Base-by-base conservation (phyloP, 1,140 invertebrate genomes). In the Acromyrmex echinatior region DNA sequence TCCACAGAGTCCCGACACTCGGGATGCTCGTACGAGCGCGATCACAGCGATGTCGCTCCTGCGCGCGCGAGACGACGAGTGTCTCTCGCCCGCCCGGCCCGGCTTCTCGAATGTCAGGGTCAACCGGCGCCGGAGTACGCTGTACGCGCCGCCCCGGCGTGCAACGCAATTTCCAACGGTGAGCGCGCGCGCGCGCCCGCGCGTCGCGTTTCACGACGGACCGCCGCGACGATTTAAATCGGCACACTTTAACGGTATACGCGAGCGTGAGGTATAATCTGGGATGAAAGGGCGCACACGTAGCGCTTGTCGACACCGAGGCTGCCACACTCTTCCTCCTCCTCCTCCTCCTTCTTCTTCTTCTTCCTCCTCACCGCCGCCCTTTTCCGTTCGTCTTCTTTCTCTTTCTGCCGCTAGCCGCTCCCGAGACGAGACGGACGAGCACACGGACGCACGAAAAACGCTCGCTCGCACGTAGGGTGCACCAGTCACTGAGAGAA, bases 401-500 rank as follows among this genome's bases (percentile, higher is more conserved):
- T 88, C 71, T 82, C 39, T 78, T 68, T 86, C 62, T 74, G 25
- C 49, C 39, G 73, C 68, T 88, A 53, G n/a, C 49, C 39, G 73
- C 68, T 88, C 58, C 45, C 62, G 63, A 12, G 39, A 70, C 84
- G 86, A 88, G 65, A 89, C 91, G 87, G 81, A 86, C 84, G 70
- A 92, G 87, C 78, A 66, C 84, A 91, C 87, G 49, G 39, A 68
- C 62, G 35, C 85, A 86, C 89, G 90, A 91, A 92, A 92, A 91
- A 92, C 90, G 90, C 86, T 93, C 91, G 91, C 91, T 93, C 94
- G 84, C 93, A 93, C 92, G 91, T 92, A 93, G 91, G 92, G 92
- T 93, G 92, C 92, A 95, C 93, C 91, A 92, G 93, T 94, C 92
- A 95, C 95, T 95, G 93, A 94, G 90, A 91, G 89, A 86, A 81